Conservation (phyloP, 2,888 invertebrate genomes). For the Uloborus plumipes region DNA sequence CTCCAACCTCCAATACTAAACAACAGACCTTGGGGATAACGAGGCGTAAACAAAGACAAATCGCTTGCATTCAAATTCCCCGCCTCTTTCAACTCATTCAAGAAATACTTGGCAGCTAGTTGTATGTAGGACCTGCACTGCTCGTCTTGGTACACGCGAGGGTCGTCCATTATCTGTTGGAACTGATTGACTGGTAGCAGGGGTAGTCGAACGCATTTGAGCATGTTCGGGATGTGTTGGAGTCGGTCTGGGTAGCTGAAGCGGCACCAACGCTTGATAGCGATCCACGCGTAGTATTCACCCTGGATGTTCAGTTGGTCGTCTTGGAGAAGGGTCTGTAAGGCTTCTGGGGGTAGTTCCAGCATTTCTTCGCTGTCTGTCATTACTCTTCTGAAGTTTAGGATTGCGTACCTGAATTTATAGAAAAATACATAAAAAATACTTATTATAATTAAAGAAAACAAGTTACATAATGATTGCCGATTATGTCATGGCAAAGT, state of each 20-base stretch:
- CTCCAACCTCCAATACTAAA: slow-evolving; percentile 21
- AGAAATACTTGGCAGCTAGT: slow-evolving; percentile 14
- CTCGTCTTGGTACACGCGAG: neutral
- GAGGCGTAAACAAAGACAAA: slow-evolving; percentile 7
- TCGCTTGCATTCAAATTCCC: neutral
- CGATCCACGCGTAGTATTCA: slow-evolving; percentile 14
- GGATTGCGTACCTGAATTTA: neutral
- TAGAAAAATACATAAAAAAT: too few relatives aligned
- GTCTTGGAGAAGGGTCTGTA: slow-evolving; percentile 9
- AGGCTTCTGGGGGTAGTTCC: neutral
- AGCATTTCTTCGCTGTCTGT: slow-evolving; percentile 9
- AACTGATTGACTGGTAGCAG: slow-evolving; percentile 11
- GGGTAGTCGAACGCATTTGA: neutral
- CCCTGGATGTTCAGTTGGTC: slow-evolving; percentile 4
- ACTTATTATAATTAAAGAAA: too few relatives aligned
- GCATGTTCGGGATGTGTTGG: neutral
- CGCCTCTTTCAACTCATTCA: neutral
- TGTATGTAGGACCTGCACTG: slow-evolving; percentile 3
- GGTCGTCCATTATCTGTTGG: slow-evolving; percentile 18
- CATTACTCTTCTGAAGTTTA: neutral
- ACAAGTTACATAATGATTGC: too few relatives aligned
- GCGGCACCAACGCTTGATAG: slow-evolving; percentile 17
- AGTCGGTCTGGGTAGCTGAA: neutral
- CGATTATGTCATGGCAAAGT: too few relatives aligned
- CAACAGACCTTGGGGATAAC: slow-evolving; percentile 11